Conservation (phyloP, 2,113 vertebrate species). For the Pomatorhinus ruficollis region DNA sequence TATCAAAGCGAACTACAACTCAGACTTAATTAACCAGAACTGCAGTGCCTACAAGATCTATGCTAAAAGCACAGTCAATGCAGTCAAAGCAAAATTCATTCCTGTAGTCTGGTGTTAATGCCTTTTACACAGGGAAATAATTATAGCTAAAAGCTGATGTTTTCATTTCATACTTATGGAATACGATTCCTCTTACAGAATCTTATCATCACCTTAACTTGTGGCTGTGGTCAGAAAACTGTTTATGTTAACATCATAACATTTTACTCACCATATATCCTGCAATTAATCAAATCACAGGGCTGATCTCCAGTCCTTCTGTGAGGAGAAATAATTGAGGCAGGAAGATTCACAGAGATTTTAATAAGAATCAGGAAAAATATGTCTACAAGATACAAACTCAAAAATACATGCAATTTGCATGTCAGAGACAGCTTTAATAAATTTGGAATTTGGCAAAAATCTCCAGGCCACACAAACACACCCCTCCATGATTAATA, state of each 20-base stretch:
- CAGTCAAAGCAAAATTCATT: slow-evolving; percentile 2
- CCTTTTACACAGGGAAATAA: slow-evolving; percentile 6
- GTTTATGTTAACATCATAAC: not conserved
- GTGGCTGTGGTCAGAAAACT: not conserved
- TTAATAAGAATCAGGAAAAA: not conserved
- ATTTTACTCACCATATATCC: not conserved
- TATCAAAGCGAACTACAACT: slow-evolving; percentile 6
- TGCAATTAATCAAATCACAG: not conserved
- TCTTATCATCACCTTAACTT: not conserved
- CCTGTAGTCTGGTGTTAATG: not conserved
- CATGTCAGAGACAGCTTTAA: not conserved
- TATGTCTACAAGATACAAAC: not conserved
- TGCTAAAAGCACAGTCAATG: not conserved
- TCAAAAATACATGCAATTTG: not conserved
- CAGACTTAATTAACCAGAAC: slow-evolving; percentile 48
- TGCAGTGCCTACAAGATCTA: not conserved
- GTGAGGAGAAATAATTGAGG: not conserved
- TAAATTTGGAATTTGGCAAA: not conserved
- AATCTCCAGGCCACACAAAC: not conserved
- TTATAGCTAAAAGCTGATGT: not conserved
- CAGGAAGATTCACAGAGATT: not conserved
- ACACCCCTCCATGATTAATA: not conserved
- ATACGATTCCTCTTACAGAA: not conserved
- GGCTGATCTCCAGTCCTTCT: not conserved
- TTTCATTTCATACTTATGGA: not conserved